Evolutionary conservation across 2,797 vertebrate species (phyloP).

Genomic region (Poecilia velifera): DNA sequence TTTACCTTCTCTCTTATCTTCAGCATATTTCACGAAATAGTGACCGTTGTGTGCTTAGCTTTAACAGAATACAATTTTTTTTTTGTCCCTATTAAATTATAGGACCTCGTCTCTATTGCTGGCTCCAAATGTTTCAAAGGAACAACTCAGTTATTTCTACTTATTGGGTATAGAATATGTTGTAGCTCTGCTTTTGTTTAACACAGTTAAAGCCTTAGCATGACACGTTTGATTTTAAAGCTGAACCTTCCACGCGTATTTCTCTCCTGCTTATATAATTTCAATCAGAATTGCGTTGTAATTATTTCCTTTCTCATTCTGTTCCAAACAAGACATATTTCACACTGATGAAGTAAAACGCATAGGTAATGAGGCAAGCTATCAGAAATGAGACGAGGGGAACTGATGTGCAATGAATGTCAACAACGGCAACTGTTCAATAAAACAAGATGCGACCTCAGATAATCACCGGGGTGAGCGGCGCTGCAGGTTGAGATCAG

Average conservation of each 20-base stretch:
- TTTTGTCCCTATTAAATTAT: not conserved
- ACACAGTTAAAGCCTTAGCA: not conserved
- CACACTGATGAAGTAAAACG: not conserved
- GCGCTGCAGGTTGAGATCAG: not conserved
- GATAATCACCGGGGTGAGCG: not conserved
- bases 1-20: not conserved
- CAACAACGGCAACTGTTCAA: not conserved
- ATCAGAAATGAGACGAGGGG: not conserved
- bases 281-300: not conserved
- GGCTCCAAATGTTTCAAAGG: not conserved
- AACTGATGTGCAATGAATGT: not conserved
- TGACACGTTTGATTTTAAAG: not conserved
- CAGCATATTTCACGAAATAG: not conserved
- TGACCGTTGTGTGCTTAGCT: not conserved
- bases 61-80: not conserved
- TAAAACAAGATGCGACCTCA: constrained; percentile 1
- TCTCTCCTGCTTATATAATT: not conserved
- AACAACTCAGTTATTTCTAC: not conserved
- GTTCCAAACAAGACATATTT: not conserved
- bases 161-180: not conserved
- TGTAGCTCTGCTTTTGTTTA: not conserved
- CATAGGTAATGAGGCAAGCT: not conserved
- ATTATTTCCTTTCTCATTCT: not conserved
- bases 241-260: not conserved
- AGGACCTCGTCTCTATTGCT: not conserved